These are phyloP conservation scores for Eumaeus atala DNA, from an alignment of 1,140 invertebrate species.

Conservation along the genomic window DNA sequence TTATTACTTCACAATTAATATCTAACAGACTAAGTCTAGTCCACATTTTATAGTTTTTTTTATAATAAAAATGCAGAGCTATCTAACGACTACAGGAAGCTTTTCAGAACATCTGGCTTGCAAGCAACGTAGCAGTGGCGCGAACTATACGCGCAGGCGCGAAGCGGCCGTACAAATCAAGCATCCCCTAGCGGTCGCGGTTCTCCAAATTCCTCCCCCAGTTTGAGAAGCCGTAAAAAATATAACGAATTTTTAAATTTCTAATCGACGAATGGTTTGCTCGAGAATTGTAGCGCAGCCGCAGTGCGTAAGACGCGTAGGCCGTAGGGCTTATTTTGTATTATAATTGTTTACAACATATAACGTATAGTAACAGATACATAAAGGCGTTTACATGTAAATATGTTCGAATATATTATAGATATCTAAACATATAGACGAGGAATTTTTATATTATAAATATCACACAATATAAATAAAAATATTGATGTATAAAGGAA, in stretches of 20 bases:
- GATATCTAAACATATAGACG: too few relatives aligned
- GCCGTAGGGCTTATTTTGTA: not conserved
- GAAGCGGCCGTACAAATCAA: slow-evolving; percentile 56
- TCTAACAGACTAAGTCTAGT: slow-evolving; percentile 55
- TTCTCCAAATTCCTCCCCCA: slow-evolving; percentile 67
- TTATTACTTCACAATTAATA: slow-evolving; percentile 53
- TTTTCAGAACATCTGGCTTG: slow-evolving; percentile 75
- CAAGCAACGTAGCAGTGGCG: slow-evolving; percentile 73
- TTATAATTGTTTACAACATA: too few relatives aligned
- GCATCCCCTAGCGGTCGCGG: slow-evolving; percentile 69
- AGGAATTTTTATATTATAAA: too few relatives aligned
- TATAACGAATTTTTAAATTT: slow-evolving; percentile 72
- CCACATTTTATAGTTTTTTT: slow-evolving; percentile 64
- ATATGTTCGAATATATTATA: too few relatives aligned
- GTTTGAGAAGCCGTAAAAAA: slow-evolving; percentile 68
- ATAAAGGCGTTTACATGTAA: too few relatives aligned
- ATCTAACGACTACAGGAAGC: slow-evolving; percentile 69
- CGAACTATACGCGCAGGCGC: slow-evolving; percentile 73
- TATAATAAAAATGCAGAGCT: slow-evolving; percentile 58
- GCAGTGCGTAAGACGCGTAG: slow-evolving; percentile 21
- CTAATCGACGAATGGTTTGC: slow-evolving; percentile 59
- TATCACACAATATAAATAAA: too few relatives aligned
- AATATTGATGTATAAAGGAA: too few relatives aligned
- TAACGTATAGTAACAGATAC: too few relatives aligned
- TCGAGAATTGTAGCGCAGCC: slow-evolving; percentile 29